Evolutionary conservation across 2,888 invertebrate species (phyloP).

Genomic region (Zonitis immaculata): DNA sequence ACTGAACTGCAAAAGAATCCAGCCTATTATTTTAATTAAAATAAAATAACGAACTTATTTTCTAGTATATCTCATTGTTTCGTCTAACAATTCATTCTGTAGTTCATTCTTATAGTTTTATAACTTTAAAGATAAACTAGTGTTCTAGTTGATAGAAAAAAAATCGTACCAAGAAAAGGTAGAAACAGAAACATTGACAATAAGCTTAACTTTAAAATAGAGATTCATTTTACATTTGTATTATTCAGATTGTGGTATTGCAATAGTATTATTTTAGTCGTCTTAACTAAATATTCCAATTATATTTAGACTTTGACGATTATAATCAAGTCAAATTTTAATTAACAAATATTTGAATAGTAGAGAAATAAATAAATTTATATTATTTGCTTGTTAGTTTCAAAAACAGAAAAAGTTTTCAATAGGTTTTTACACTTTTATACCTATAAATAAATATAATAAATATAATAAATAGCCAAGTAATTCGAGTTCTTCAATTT

Average conservation of each 20-base stretch:
- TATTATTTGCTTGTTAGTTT: background rate
- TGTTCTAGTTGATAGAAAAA: background rate
- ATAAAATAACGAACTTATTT: background rate
- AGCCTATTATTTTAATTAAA: background rate
- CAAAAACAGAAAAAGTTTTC: background rate
- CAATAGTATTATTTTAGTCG: background rate
- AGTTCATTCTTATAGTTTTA: no score
- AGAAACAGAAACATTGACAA: no score
- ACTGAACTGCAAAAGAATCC: background rate
- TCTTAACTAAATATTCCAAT: background rate
- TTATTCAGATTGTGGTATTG: background rate
- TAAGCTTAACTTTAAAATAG: conserved; percentile 1
- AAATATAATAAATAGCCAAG: background rate
- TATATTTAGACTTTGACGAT: background rate
- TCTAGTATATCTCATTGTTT: background rate
- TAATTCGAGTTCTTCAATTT: conserved; percentile 12
- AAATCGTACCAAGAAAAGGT: background rate
- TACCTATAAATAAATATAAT: conserved; percentile 11
- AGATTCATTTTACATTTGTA: conserved; percentile 2
- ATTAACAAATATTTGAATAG: no score
- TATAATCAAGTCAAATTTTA: no score
- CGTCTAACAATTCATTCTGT: no score
- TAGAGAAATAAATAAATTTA: background rate
- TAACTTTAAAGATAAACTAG: background rate
- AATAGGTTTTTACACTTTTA: background rate